Evolutionary conservation across 2,113 vertebrate genomes (phyloP).

Genomic region (Isurus oxyrinchus): DNA sequence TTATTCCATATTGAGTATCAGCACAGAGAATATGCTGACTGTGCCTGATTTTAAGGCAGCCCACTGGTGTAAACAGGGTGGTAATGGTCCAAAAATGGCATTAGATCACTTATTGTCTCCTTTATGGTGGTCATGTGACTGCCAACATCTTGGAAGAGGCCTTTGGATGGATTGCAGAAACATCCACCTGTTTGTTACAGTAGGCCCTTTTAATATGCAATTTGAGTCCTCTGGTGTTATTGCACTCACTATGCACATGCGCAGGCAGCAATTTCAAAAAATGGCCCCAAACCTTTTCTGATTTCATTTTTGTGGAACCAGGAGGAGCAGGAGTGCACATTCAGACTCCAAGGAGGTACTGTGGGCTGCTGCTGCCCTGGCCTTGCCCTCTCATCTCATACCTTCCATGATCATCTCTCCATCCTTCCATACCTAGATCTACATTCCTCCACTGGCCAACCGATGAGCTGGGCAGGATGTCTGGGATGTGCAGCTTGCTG

Average conservation of each 20-base stretch:
- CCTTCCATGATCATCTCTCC: not conserved
- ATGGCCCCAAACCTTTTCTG: not conserved
- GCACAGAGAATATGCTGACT: not conserved
- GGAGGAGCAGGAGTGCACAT: not conserved
- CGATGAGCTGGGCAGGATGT: not conserved
- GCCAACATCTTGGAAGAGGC: not conserved
- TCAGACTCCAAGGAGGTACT: not conserved
- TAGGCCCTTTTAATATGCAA: not conserved
- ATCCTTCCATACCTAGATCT: not conserved
- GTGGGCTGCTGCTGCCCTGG: not conserved
- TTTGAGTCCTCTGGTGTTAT: not conserved
- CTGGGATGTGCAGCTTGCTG: not conserved
- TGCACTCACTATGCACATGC: not conserved
- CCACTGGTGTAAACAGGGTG: not conserved
- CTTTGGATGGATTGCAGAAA: too few species aligned
- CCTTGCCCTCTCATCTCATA: not conserved
- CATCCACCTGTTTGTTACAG: not conserved
- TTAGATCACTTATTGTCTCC: not conserved
- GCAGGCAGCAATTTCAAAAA: not conserved
- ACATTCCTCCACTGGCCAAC: not conserved
- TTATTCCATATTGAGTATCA: not conserved
- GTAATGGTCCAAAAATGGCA: not conserved
- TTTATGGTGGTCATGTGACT: not conserved
- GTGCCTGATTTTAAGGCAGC: not conserved
- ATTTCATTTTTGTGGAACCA: not conserved